These are phyloP conservation scores for Anguilla pacifica DNA, from an alignment of 2,797 vertebrate species.

Conservation along the genomic window DNA sequence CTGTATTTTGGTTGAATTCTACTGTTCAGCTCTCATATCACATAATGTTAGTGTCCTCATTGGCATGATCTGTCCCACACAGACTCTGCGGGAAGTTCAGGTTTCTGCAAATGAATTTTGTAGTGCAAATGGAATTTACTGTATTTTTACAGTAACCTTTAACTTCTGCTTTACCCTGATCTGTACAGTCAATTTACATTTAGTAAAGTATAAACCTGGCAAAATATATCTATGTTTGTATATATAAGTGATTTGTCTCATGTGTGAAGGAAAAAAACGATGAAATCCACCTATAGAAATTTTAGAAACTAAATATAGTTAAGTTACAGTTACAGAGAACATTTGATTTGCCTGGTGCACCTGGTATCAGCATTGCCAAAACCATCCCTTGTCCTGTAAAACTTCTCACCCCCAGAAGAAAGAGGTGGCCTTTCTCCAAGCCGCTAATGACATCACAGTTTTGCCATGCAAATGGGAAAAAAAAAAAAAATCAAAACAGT, in stretches of 20 bases:
- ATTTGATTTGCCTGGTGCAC: conserved; percentile 59
- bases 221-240: background rate
- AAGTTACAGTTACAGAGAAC: no score
- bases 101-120: no score
- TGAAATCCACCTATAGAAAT: background rate
- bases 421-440: conserved; percentile 37
- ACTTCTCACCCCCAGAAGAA: conserved; percentile 53
- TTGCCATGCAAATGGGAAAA: conserved; percentile 53
- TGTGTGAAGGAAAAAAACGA: background rate
- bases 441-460: conserved; percentile 58
- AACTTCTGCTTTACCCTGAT: background rate
- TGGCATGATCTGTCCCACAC: background rate
- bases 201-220: background rate
- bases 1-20: background rate
- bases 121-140: background rate
- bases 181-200: background rate
- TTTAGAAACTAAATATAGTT: background rate
- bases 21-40: background rate
- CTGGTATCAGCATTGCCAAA: conserved; percentile 62
- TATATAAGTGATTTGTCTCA: background rate
- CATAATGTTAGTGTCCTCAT: background rate
- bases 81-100: background rate
- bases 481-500: conserved; percentile 63
- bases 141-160: background rate
- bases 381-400: conserved; percentile 54